These are phyloP conservation scores for Allolobophora icterica DNA, from an alignment of 2,888 invertebrate genomes.

Conservation along the genomic window DNA sequence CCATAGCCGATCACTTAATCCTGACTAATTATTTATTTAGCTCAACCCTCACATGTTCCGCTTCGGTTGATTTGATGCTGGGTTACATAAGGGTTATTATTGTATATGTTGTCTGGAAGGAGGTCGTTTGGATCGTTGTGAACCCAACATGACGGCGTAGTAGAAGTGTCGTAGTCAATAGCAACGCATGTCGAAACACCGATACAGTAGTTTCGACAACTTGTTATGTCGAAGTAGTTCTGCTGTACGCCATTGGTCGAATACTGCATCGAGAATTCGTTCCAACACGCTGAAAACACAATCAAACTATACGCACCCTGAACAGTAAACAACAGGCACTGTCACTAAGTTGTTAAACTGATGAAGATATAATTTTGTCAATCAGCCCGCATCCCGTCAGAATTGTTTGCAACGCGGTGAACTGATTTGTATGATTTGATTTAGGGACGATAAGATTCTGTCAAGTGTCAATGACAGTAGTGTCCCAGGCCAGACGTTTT, in stretches of 20 bases:
- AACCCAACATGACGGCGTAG: not conserved
- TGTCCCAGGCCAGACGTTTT: too few relatives aligned
- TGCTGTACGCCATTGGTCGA: not conserved
- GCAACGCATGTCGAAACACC: not conserved
- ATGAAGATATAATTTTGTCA: too few relatives aligned
- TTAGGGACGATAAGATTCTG: too few relatives aligned
- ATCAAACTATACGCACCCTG: not conserved
- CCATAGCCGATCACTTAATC: too few relatives aligned
- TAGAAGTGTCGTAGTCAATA: not conserved
- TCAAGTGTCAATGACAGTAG: too few relatives aligned
- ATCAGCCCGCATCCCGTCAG: too few relatives aligned
- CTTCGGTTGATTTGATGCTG: not conserved
- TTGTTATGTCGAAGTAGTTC: not conserved
- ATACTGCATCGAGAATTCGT: not conserved
- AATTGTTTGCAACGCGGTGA: too few relatives aligned
- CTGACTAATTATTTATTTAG: too few relatives aligned
- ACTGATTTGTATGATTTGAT: too few relatives aligned
- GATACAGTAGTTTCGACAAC: not conserved
- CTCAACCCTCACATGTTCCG: not conserved
- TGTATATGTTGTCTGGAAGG: not conserved
- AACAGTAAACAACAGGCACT: not conserved
- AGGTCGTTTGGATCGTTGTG: not conserved
- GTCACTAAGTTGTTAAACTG: not conserved
- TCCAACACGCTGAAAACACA: slow-evolving; percentile 7
- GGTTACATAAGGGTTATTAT: not conserved